Evolutionary conservation across 2,113 vertebrate species (phyloP), one percentile per base, ranked within the genome.

Genomic region (Scopus umbretta): DNA sequence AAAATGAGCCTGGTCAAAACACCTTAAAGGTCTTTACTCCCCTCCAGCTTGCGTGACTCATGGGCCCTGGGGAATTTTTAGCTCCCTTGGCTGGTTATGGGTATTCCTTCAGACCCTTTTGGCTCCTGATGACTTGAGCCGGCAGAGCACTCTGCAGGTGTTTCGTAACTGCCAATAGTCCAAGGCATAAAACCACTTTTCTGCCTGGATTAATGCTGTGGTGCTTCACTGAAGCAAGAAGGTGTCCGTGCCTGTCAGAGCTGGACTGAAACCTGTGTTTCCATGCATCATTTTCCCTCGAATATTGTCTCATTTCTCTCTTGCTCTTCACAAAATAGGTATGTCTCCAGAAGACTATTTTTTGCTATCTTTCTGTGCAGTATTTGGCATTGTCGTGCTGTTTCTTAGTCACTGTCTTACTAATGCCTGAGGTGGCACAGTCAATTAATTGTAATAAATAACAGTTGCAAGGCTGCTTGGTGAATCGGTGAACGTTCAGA

Each of bases 11-110:
- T 65, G 70, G 84, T 79, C 62, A 62, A 95, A 94, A 68, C 36
- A 88, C 50, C 49, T 55, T 73, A 82, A 94, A 96, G 90, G 82
- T 83, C 85, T 88, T 93, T 12, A 23, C n/a, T 90, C 22, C 25
- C 50, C 67, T 93, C 27, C 58, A 87, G 88, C 81, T 82, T 84
- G 16, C 53, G 45, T 96, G 93, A 94, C 59, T 93, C 92, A 80
- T 6, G 7, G 34, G 13, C 62, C 53, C 36, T 42, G 50, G n/a
- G 58, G 79, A 72, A 34, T 86, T 83, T 73, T 80, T 81, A 76
- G 6, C 70, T 92, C 66, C 49, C 49, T 93, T 93, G 67, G 43
- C 53, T 92, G 68, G 18, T 90, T 93, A 27, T 25, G 40, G 29
- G 32, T 92, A 68, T 93, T 90, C n/a, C 58, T 80, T 85, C 79